These are phyloP conservation scores for Montipora cactus DNA, from an alignment of 64 coral and sea anemone genomes.

Conservation along the genomic window DNA sequence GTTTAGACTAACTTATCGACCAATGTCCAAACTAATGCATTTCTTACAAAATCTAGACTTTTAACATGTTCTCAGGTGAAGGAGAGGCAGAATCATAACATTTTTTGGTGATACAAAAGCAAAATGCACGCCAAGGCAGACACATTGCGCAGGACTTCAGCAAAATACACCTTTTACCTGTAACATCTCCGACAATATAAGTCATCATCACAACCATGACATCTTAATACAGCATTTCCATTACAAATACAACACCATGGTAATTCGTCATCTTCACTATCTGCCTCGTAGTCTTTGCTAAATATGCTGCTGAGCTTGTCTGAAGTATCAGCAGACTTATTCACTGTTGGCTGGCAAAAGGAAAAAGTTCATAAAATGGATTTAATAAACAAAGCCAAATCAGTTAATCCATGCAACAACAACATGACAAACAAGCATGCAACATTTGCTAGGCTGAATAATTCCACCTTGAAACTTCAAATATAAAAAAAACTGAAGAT, in stretches of 20 bases:
- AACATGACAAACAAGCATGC: too few species aligned
- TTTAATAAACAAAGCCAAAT: neutral
- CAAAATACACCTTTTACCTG: constrained; percentile 55
- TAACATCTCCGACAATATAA: constrained; percentile 97
- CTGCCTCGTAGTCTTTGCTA: constrained; percentile 82
- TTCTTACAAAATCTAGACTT: too few species aligned
- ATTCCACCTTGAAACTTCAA: too few species aligned
- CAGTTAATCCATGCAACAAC: neutral
- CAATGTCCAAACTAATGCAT: too few species aligned
- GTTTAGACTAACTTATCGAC: too few species aligned
- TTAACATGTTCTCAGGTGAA: too few species aligned
- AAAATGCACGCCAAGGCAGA: too few species aligned
- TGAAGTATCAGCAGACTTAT: neutral
- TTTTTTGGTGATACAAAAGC: too few species aligned
- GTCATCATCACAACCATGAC: constrained; percentile 98
- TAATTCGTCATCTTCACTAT: constrained; percentile 91
- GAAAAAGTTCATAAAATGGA: neutral
- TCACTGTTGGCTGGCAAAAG: neutral
- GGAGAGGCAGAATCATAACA: too few species aligned
- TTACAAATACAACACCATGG: constrained; percentile 99
- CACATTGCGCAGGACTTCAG: neutral
- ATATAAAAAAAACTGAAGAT: too few species aligned
- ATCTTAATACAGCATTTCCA: constrained; percentile 90
- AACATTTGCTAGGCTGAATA: too few species aligned
- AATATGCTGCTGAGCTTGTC: constrained; percentile 71